Evolutionary conservation across 2,888 invertebrate genomes (phyloP), one percentile per base, ranked within the genome.

Genomic region (Dynastes grantii): DNA sequence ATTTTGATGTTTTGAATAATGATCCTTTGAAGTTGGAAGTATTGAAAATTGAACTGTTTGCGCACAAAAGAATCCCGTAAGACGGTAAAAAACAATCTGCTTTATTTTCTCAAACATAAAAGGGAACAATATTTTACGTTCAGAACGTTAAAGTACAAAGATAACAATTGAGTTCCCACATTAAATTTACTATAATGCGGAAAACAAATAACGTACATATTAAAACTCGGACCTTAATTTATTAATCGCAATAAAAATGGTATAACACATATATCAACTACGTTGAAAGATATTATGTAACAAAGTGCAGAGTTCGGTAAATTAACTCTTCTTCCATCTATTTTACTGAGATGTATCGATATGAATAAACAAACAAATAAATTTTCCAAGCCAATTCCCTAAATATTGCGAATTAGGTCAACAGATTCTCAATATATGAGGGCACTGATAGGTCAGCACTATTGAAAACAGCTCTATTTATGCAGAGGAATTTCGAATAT

Each of bases 361-460:
- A 61, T 49, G 61, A 61, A 75, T 75, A 75, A 75, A 75, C 73
- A 75, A 61, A 75, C 73, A 61, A 63, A 75, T 75, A 75, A 75
- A 75, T 75, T 75, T 40, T 75, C 58, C 22, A 27, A 2, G 13
- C 27, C 13, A 8, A 61, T 58, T 61, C 45, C 63, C 40, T 40
- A 45, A 45, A 61, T 75, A 61, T 45, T 61, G 27, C 45, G 61
- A 75, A 75, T 75, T 75, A 61, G 73, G 73, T 75, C 61, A 75
- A 75, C 63, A 75, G 61, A 61, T 63, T 61, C 45, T 4, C 2
- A n/a, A 61, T 75, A 75, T 61, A 75, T 29, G 61, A 45, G 27
- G 73, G 61, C 61, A 61, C 6, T 45, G 73, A 75, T 61, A 49
- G 27, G 61, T 75, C 73, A 61, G 73, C 61, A 61, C 4, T 75